Evolutionary conservation across 1,140 invertebrate genomes (phyloP).

Genomic region (Sminthurinus signatus): DNA sequence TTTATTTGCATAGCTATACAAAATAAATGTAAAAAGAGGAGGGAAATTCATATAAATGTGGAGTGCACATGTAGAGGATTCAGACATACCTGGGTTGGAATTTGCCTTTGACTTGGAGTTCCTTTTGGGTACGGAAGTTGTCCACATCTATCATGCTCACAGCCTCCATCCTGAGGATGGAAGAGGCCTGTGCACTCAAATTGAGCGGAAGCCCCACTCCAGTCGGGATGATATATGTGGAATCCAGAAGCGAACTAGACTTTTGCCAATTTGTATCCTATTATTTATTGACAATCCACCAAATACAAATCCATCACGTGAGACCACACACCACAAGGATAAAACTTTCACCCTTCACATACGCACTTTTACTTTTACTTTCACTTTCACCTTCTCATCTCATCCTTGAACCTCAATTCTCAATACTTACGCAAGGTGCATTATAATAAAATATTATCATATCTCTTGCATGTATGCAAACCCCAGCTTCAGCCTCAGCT

Average conservation of each 20-base stretch:
- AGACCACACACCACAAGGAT: too few relatives aligned
- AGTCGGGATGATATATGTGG: conserved; percentile 75
- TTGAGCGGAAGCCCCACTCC: conserved; percentile 74
- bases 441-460: too few relatives aligned
- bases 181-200: conserved; percentile 72
- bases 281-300: conserved; percentile 28
- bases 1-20: too few relatives aligned
- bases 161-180: conserved; percentile 30
- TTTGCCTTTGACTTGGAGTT: conserved; percentile 68
- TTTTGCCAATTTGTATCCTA: conserved; percentile 71
- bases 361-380: not conserved
- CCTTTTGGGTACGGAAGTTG: conserved; percentile 49
- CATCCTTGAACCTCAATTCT: too few relatives aligned
- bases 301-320: too few relatives aligned
- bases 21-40: too few relatives aligned
- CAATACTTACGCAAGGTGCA: too few relatives aligned
- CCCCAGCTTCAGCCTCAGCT: too few relatives aligned
- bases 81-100: conserved; percentile 62
- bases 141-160: conserved; percentile 43
- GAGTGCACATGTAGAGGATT: too few relatives aligned
- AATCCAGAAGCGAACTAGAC: conserved; percentile 74
- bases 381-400: too few relatives aligned
- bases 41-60: too few relatives aligned
- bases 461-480: too few relatives aligned
- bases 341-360: not conserved